phyloP scores from a whole-genome alignment of 2,797 vertebrate genomes.

The Prionace glauca region DNA sequence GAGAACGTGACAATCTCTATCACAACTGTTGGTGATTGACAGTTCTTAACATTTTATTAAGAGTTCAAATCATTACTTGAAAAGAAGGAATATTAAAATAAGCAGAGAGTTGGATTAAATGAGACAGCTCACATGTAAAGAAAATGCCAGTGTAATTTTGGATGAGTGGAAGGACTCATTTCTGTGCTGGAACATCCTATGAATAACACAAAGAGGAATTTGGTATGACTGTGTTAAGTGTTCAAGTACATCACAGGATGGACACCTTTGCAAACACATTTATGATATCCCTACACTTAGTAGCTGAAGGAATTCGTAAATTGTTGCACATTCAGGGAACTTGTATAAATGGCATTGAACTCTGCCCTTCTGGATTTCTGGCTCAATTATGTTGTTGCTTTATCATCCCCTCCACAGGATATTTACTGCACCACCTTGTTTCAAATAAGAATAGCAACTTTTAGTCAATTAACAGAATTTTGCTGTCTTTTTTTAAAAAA shows the following conservation, averaged over 20 bases:
- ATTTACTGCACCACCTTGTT: background rate
- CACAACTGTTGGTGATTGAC: background rate
- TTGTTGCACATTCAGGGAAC: background rate
- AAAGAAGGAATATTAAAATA: background rate
- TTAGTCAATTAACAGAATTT: background rate
- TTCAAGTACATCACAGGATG: background rate
- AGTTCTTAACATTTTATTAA: background rate
- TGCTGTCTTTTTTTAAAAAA: background rate
- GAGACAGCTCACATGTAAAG: background rate
- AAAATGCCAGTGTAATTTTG: background rate
- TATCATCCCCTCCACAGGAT: background rate
- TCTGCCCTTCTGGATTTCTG: background rate
- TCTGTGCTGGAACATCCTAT: background rate
- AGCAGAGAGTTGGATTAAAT: background rate
- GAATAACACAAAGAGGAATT: background rate
- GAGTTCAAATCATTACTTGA: background rate
- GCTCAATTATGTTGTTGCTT: background rate
- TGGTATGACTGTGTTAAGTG: conserved; percentile 20
- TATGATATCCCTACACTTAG: background rate
- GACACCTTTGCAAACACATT: background rate
- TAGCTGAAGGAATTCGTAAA: background rate
- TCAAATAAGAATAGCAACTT: background rate
- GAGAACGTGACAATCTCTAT: background rate
- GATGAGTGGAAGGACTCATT: background rate
- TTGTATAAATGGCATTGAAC: background rate